Evolutionary conservation across 2,113 vertebrate species (phyloP).

Genomic region (Corvus cornix): DNA sequence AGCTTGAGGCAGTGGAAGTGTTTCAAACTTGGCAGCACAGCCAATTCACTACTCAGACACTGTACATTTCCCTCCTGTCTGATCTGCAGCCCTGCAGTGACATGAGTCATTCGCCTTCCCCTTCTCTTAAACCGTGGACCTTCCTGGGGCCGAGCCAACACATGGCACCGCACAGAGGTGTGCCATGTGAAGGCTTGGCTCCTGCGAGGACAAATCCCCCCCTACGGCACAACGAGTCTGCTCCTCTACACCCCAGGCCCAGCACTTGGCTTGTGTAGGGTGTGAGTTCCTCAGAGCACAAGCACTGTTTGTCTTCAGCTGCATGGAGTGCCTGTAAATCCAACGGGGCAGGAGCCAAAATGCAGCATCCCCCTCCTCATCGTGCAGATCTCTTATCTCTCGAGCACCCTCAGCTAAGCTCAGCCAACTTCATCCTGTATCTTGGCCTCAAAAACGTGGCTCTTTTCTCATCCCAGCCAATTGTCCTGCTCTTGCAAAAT

Average conservation of each 20-base stretch:
- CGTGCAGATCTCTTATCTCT: background rate
- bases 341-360: background rate
- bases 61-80: background rate
- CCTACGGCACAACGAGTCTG: background rate
- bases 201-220: background rate
- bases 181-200: background rate
- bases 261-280: background rate
- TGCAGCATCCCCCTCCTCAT: background rate
- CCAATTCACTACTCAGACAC: background rate
- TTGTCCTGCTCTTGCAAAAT: background rate
- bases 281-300: background rate
- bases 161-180: background rate
- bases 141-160: background rate
- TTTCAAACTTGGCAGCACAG: background rate
- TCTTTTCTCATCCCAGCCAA: background rate
- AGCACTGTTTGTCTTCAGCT: background rate
- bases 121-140: background rate
- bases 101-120: background rate
- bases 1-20: background rate
- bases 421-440: background rate
- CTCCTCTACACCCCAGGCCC: background rate
- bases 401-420: background rate
- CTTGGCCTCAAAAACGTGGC: background rate
- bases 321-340: background rate
- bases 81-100: background rate